Base-by-base conservation (phyloP, 2,797 vertebrate genomes). In the Channa striata region DNA sequence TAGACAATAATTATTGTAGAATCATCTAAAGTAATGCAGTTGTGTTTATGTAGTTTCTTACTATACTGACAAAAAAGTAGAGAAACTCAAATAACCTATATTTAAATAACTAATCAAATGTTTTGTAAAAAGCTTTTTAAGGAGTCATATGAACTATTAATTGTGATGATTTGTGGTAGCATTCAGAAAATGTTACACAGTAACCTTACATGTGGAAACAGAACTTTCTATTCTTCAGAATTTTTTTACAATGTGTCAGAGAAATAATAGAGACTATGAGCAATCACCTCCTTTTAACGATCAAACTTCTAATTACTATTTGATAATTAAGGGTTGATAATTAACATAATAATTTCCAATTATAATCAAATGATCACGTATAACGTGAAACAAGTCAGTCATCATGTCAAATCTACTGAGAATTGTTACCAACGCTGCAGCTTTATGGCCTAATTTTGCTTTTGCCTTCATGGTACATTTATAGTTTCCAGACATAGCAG, bases 321-420 rank as follows among this genome's bases (percentile, higher is more conserved):
- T 62, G 46, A 62, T 68, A 33, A 68, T 71, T 11, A 42, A 16
- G 8, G 14, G 64, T 61, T 14, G 39, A 49, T 57, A 36, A 68
- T 58, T 30, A 36, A 23, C 25, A 34, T 30, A 17, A 23, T 54
- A n/a, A n/a, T 33, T 36, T 21, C 3, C 42, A 17, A 42, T 13
- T 7, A 48, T 12, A 25, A 36, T 53, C 30, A 53, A 25, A 61
- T 19, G 14, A 74, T 60, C 17, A 16, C 6, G 51, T 47, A 37
- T 12, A 11, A 44, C 36, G 37, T 63, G 49, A 57, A 63, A 40
- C 1, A 19, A 52, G 12, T 58, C 30, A 14, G 11, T 58, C 16
- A 3, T 30, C 25, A 30, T 30, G 25, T 30, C 54, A 34, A 57
- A 52, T 13, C 40, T 7, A 21, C 12, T 19, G 25, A 48, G 20